phyloP scores from a whole-genome alignment of 2,888 invertebrate species.

The Drosophila mayaguana region DNA sequence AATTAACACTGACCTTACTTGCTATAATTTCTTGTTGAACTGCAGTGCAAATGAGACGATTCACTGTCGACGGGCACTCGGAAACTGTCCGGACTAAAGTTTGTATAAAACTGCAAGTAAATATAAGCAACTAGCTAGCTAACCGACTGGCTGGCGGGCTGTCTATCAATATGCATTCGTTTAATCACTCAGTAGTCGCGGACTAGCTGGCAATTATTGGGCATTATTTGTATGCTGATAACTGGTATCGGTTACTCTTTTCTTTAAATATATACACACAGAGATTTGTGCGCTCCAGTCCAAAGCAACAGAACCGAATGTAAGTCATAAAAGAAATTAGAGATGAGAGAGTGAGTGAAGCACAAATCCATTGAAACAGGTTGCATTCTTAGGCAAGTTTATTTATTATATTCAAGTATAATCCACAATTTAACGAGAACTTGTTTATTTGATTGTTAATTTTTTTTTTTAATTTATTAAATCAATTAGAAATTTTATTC shows the following conservation, averaged over 20 bases:
- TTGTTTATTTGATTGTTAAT: too few relatives aligned
- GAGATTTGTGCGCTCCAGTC: conserved; percentile 21
- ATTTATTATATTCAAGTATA: neutral
- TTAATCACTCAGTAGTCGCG: conserved; percentile 14
- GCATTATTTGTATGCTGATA: conserved; percentile 43
- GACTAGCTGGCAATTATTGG: conserved; percentile 14
- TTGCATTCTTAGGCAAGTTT: neutral
- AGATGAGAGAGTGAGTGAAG: conserved; percentile 15
- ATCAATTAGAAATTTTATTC: neutral
- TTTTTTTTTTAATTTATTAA: too few relatives aligned
- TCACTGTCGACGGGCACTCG: conserved; percentile 5
- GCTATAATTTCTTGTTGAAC: neutral
- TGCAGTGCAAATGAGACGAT: conserved; percentile 17
- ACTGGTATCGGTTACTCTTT: conserved; percentile 39
- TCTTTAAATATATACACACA: conserved; percentile 7
- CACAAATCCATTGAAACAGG: neutral
- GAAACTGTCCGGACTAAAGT: conserved; percentile 6
- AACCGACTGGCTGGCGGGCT: neutral
- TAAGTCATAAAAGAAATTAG: conserved; percentile 14
- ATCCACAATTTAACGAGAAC: neutral
- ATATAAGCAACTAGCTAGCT: conserved; percentile 5
- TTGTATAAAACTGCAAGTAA: conserved; percentile 7
- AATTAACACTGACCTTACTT: conserved; percentile 46
- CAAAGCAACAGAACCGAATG: conserved; percentile 1
- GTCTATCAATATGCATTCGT: conserved; percentile 20